Conservation (phyloP, 2,113 vertebrate species). For the Calyptomena viridis region DNA sequence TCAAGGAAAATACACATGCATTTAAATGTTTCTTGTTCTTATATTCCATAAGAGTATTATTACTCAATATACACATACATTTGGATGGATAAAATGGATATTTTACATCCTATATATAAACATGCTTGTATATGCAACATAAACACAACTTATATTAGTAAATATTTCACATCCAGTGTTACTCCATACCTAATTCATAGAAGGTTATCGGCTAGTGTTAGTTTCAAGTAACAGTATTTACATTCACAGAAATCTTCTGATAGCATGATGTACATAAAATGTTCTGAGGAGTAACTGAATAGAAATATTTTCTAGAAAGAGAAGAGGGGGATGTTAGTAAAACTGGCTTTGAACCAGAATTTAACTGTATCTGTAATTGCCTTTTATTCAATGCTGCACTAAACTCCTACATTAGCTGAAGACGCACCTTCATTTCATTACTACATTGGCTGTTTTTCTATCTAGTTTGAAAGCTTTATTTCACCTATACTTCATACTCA, state of each 20-base stretch:
- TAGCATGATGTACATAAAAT: slow-evolving; percentile 1
- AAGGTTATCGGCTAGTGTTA: background rate
- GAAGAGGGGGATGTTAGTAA: slow-evolving; percentile 46
- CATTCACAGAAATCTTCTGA: background rate
- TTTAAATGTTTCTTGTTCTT: background rate
- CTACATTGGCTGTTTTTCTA: slow-evolving; percentile 4
- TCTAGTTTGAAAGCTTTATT: slow-evolving; percentile 36
- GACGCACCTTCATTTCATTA: slow-evolving; percentile 51
- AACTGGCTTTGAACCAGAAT: slow-evolving; percentile 59
- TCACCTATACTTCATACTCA: slow-evolving; percentile 27
- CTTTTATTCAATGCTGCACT: slow-evolving; percentile 54
- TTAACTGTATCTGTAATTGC: slow-evolving; percentile 54
- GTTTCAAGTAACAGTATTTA: slow-evolving; percentile 29
- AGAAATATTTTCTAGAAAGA: slow-evolving; percentile 61
- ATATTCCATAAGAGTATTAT: background rate
- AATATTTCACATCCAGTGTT: background rate
- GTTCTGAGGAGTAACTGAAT: slow-evolving; percentile 36
- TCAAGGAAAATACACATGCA: background rate
- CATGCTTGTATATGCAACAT: background rate
- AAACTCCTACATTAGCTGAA: slow-evolving; percentile 50
- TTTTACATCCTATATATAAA: background rate
- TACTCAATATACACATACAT: background rate
- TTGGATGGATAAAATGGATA: background rate
- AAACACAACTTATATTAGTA: background rate
- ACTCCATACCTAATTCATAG: background rate